phyloP scores from a whole-genome alignment of 1,140 invertebrate species.

The Drosophila subpulchrella region DNA sequence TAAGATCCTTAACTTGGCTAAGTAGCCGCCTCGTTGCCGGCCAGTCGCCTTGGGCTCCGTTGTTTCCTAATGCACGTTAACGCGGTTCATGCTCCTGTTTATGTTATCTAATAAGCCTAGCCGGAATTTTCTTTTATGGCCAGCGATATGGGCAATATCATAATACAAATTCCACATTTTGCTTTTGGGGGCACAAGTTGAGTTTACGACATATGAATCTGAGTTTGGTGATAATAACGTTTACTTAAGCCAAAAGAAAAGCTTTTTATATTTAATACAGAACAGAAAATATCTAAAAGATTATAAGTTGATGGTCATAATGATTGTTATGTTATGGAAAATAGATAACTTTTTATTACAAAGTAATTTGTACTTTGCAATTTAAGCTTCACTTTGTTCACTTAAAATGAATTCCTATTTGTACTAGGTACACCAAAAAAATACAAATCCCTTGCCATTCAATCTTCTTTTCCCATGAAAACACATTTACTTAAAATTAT shows the following conservation, averaged over 20 bases:
- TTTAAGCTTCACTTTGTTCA: no score
- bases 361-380: no score
- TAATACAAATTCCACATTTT: conserved; percentile 61
- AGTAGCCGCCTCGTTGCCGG: conserved; percentile 55
- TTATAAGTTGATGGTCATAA: neutral
- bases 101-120: conserved; percentile 70
- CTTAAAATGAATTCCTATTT: no score
- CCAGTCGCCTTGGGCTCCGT: conserved; percentile 14
- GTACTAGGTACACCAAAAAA: neutral
- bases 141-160: conserved; percentile 39
- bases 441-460: neutral
- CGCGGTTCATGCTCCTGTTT: conserved; percentile 49
- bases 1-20: conserved; percentile 66
- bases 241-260: conserved; percentile 1
- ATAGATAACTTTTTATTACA: no score
- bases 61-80: conserved; percentile 38
- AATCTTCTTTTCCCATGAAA: neutral
- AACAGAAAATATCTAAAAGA: neutral
- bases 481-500: conserved; percentile 31
- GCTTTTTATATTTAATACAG: neutral
- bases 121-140: conserved; percentile 53
- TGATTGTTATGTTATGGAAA: neutral
- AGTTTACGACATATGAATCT: conserved; percentile 22
- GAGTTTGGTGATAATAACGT: conserved; percentile 14
- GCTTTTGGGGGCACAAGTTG: conserved; percentile 18